These are phyloP conservation scores for Catharus ustulatus DNA, from an alignment of 2,797 vertebrate species.

Conservation along the genomic window DNA sequence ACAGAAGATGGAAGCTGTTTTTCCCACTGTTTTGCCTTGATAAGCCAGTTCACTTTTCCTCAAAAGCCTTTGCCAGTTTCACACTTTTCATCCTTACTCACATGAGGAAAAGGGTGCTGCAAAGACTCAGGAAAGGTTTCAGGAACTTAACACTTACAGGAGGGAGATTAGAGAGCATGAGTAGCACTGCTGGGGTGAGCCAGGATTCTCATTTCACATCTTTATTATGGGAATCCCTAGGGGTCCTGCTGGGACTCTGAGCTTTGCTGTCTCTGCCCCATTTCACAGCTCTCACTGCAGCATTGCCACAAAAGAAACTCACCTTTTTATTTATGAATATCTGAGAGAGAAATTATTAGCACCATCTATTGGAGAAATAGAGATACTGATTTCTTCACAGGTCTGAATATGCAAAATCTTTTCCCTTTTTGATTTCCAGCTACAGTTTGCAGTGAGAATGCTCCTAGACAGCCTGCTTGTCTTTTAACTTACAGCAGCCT, in stretches of 20 bases:
- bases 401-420: not conserved
- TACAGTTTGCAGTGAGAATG: not conserved
- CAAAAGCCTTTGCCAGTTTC: not conserved
- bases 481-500: not conserved
- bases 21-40: not conserved
- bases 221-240: not conserved
- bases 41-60: not conserved
- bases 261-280: not conserved
- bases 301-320: not conserved
- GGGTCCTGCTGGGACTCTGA: not conserved
- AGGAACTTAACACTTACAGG: not conserved
- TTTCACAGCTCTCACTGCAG: not conserved
- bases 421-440: not conserved
- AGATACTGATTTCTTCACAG: not conserved
- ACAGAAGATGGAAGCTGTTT: not conserved
- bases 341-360: conserved; percentile 45
- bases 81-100: not conserved
- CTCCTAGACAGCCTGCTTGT: not conserved
- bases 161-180: not conserved
- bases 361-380: conserved; percentile 54
- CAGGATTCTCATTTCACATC: not conserved
- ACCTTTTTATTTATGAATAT: not conserved
- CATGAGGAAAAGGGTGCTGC: not conserved
- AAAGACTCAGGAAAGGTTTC: not conserved
- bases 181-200: not conserved